Percentiles rank a stretch among this genome's conserved stretches.
Conservation (phyloP, 92 coral and sea anemone species). For the Heliopora coerulea region DNA sequence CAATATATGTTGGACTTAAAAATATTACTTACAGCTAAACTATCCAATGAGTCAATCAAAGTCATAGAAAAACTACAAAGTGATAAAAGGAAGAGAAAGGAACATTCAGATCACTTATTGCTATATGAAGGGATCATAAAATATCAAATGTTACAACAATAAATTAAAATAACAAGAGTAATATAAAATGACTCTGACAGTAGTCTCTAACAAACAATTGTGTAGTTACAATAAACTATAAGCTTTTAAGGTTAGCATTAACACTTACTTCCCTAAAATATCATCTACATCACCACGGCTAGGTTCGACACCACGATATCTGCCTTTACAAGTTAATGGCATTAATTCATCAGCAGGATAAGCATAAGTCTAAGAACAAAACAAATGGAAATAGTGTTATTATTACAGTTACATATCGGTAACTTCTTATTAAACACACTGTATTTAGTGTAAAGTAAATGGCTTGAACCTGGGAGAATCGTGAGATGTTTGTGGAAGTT, state of each 20-base stretch:
- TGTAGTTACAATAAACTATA: neutral
- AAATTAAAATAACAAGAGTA: too few relatives aligned
- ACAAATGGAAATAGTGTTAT: too few relatives aligned
- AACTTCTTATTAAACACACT: too few relatives aligned
- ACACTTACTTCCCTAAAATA: slow-evolving; percentile 88
- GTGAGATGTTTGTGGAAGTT: too few relatives aligned
- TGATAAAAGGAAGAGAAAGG: neutral
- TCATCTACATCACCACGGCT: slow-evolving; percentile 99
- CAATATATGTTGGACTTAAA: too few relatives aligned
- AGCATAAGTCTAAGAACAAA: slow-evolving; percentile 70
- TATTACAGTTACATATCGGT: too few relatives aligned
- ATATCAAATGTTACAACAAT: too few relatives aligned
- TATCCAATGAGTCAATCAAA: slow-evolving; percentile 88
- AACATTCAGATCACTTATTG: too few relatives aligned
- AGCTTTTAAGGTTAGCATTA: too few relatives aligned
- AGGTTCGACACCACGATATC: slow-evolving; percentile 81
- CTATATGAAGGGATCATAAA: too few relatives aligned
- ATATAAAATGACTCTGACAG: neutral
- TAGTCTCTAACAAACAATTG: neutral
- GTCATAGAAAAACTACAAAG: slow-evolving; percentile 91
- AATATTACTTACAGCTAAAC: slow-evolving; percentile 80
- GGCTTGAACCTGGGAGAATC: too few relatives aligned
- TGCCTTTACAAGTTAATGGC: slow-evolving; percentile 98
- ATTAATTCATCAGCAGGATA: slow-evolving; percentile 98
- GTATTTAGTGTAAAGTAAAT: too few relatives aligned